phyloP scores from a whole-genome alignment of 2,797 vertebrate species.

The Champsocephalus gunnari region DNA sequence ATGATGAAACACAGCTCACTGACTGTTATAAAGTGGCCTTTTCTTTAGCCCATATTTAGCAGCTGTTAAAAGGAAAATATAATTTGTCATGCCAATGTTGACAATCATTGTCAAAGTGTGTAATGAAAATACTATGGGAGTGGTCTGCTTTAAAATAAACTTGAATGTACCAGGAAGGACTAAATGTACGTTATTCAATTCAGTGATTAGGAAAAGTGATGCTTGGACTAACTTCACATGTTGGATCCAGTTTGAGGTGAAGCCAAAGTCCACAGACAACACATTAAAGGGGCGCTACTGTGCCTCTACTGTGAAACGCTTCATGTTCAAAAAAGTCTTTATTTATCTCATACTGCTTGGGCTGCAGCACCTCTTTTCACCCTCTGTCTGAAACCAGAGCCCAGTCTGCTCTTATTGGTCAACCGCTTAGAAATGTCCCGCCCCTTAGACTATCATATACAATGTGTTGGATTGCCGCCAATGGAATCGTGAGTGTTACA shows the following conservation, averaged over 20 bases:
- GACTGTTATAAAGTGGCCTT: constrained; percentile 27
- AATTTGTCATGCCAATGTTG: constrained; percentile 33
- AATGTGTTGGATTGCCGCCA: too few species aligned
- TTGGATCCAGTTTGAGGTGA: neutral
- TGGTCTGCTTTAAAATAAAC: constrained; percentile 9
- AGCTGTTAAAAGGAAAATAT: constrained; percentile 20
- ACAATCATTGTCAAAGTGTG: constrained; percentile 23
- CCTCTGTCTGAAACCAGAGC: too few species aligned
- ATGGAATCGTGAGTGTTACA: too few species aligned
- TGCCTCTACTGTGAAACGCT: too few species aligned
- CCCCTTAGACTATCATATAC: too few species aligned
- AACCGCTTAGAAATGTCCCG: too few species aligned
- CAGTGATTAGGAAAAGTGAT: constrained; percentile 23
- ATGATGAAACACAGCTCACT: constrained; percentile 31
- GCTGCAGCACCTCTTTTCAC: too few species aligned
- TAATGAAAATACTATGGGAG: constrained; percentile 25
- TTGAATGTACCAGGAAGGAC: constrained; percentile 40
- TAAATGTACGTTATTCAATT: constrained; percentile 28
- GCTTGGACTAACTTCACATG: constrained; percentile 12
- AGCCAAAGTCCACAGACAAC: constrained; percentile 15
- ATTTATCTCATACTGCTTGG: too few species aligned
- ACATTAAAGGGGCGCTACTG: too few species aligned
- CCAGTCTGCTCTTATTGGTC: too few species aligned
- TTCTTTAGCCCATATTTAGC: constrained; percentile 40
- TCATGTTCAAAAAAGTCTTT: too few species aligned